Evolutionary conservation across 2,113 vertebrate genomes (phyloP).

Genomic region (Variabilichromis moorii): DNA sequence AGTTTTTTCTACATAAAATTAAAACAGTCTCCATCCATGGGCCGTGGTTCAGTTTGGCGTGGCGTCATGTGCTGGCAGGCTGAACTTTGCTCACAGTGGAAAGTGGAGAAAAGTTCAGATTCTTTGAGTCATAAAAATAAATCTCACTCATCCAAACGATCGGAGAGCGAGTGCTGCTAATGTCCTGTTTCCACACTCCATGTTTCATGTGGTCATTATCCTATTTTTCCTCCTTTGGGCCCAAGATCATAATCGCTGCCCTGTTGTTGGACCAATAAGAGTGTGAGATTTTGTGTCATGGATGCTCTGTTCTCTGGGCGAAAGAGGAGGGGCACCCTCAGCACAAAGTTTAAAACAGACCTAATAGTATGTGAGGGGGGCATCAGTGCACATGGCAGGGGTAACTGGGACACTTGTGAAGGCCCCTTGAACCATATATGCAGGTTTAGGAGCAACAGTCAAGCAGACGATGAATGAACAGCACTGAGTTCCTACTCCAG

Average conservation of each 20-base stretch:
- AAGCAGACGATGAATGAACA: not conserved
- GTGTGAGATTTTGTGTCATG: not conserved
- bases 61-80: not conserved
- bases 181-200: not conserved
- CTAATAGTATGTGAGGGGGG: not conserved
- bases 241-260: not conserved
- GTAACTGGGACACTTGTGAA: not conserved
- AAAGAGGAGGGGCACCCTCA: not conserved
- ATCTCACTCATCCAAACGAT: not conserved
- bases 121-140: not conserved
- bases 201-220: not conserved
- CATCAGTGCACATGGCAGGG: not conserved
- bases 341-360: not conserved
- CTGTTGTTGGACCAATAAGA: not conserved
- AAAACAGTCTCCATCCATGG: not conserved
- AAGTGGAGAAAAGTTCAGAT: not conserved
- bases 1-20: not conserved
- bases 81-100: not conserved
- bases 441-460: not conserved
- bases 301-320: not conserved
- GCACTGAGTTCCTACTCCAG: not conserved
- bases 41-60: not conserved
- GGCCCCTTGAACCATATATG: not conserved
- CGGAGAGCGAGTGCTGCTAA: not conserved
- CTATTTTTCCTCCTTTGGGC: not conserved